These are phyloP conservation scores for Bos indicus DNA, from an alignment of 2,113 vertebrate species.

Conservation along the genomic window DNA sequence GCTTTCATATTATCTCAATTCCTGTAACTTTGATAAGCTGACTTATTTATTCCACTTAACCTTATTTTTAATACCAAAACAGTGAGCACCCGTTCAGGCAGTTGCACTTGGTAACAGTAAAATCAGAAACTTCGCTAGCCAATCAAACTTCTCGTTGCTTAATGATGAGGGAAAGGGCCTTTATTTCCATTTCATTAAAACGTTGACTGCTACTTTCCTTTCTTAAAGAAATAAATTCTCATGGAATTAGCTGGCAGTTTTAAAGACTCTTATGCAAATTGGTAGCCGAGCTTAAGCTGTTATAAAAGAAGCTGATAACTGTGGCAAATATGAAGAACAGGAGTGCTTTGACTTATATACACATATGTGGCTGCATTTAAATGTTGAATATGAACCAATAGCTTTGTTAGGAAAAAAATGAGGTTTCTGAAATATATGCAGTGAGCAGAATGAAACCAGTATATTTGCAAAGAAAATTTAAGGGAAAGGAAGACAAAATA, in stretches of 20 bases:
- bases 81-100: neutral
- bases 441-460: conserved; percentile 59
- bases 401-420: conserved; percentile 43
- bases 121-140: conserved; percentile 54
- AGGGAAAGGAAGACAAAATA: conserved; percentile 57
- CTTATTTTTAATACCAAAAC: conserved; percentile 25
- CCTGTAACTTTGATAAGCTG: conserved; percentile 25
- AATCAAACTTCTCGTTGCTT: conserved; percentile 52
- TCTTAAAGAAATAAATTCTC: conserved; percentile 56
- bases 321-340: conserved; percentile 53
- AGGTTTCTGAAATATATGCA: conserved; percentile 51
- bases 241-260: conserved; percentile 65
- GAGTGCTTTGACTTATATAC: conserved; percentile 26
- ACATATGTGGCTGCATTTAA: conserved; percentile 38
- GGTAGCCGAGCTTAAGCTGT: conserved; percentile 63
- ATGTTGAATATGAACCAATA: conserved; percentile 47
- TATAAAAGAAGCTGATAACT: conserved; percentile 64
- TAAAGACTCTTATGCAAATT: conserved; percentile 75
- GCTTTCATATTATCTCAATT: conserved; percentile 9
- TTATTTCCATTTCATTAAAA: conserved; percentile 58
- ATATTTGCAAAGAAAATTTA: conserved; percentile 68
- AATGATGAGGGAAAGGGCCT: conserved; percentile 34
- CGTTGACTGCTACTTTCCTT: conserved; percentile 44
- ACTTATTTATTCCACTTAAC: conserved; percentile 35
- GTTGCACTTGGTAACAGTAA: neutral